These are phyloP conservation scores for Helicolenus hilgendorfi DNA, from an alignment of 2,797 vertebrate species.

Conservation along the genomic window DNA sequence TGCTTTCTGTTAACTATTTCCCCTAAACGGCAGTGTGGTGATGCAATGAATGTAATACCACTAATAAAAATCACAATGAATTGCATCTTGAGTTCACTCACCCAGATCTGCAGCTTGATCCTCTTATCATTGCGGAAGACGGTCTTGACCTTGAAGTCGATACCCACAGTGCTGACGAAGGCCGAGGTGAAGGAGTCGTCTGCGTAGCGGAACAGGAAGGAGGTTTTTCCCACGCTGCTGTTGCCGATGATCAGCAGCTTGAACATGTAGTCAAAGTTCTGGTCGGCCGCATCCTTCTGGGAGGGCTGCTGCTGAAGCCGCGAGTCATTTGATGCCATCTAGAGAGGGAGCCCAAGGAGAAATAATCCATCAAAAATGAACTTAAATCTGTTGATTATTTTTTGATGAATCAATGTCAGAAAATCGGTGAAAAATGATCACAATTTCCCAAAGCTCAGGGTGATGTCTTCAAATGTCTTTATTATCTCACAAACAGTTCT, in stretches of 20 bases:
- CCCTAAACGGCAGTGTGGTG: background rate
- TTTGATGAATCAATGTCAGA: background rate
- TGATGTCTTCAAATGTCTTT: background rate
- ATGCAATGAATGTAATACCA: background rate
- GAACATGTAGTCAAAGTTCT: constrained; percentile 99
- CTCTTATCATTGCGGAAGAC: constrained; percentile 98
- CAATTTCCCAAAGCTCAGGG: background rate
- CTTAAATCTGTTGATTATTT: background rate
- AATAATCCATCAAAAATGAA: rapidly evolving
- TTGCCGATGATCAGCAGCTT: constrained; percentile 98
- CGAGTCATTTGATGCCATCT: constrained; percentile 93
- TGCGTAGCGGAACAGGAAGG: constrained; percentile 97
- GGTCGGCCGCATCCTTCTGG: constrained; percentile 95
- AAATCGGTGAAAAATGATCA: background rate
- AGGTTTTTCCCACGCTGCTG: constrained; percentile 98
- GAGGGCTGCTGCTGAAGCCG: constrained; percentile 87
- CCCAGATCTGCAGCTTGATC: constrained; percentile 99
- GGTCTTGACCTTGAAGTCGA: constrained; percentile 99
- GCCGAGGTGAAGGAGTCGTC: constrained; percentile 98
- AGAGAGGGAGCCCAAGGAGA: background rate
- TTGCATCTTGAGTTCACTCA: constrained; percentile 77
- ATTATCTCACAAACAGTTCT: background rate
- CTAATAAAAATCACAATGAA: background rate
- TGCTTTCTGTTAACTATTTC: background rate
- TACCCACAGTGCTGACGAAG: constrained; percentile 99